These are phyloP conservation scores for Calliopsis andreniformis DNA, from an alignment of 1,140 invertebrate genomes.

Conservation along the genomic window DNA sequence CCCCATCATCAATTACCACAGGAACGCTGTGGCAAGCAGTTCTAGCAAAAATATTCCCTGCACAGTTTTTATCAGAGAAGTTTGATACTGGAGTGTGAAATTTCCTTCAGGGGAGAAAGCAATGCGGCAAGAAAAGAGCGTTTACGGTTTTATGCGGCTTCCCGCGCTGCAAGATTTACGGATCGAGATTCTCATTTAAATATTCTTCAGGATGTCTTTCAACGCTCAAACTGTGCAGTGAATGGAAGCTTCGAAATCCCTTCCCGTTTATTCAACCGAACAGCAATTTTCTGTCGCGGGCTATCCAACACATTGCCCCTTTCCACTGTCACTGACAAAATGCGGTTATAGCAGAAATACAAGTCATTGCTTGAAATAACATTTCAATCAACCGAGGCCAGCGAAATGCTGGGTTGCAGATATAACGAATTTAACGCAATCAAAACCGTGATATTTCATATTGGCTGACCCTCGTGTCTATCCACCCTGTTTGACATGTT, in stretches of 20 bases:
- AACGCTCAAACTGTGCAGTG: background rate
- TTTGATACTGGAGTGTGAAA: too few relatives aligned
- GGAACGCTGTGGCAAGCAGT: too few relatives aligned
- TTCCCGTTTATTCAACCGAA: slow-evolving; percentile 33
- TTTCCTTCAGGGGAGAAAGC: too few relatives aligned
- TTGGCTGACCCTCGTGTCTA: background rate
- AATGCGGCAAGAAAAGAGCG: background rate
- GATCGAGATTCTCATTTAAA: slow-evolving; percentile 11
- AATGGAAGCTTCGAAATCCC: background rate
- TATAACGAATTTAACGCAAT: slow-evolving; percentile 25
- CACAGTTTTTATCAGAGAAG: too few relatives aligned
- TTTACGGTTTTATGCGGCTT: background rate
- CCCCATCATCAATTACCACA: too few relatives aligned
- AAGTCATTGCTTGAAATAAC: slow-evolving; percentile 35
- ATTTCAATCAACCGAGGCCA: slow-evolving; percentile 18
- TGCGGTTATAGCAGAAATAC: slow-evolving; percentile 39
- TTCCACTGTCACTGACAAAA: slow-evolving; percentile 8
- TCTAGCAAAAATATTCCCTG: too few relatives aligned
- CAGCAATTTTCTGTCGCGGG: slow-evolving; percentile 30
- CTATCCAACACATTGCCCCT: background rate
- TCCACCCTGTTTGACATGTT: background rate
- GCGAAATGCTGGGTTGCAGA: slow-evolving; percentile 11
- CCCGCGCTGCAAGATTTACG: background rate
- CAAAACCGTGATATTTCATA: slow-evolving; percentile 9
- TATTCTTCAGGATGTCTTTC: slow-evolving; percentile 9